A percentile compares a stretch with the other conserved stretches of the same genome.
Conservation (phyloP, 2,113 vertebrate species). For the Ceuthmochares aereus region DNA sequence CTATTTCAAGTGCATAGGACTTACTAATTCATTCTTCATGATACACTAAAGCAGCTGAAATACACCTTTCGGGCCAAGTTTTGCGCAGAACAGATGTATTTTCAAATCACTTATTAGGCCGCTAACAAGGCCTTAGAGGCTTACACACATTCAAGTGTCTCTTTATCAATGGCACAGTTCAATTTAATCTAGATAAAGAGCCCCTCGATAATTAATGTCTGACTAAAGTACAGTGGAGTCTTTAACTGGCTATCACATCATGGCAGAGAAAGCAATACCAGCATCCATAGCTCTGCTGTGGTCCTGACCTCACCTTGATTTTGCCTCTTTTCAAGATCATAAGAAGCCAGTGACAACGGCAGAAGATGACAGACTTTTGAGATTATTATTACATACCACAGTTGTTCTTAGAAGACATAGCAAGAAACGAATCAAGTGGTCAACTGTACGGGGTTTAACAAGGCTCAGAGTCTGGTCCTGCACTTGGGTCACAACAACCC, state of each 20-base stretch:
- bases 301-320: neutral
- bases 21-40: constrained; percentile 27
- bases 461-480: no score
- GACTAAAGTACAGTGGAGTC: neutral
- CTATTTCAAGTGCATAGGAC: neutral
- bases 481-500: no score
- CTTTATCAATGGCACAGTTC: constrained; percentile 42
- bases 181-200: constrained; percentile 45
- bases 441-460: no score
- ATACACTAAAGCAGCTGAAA: constrained; percentile 22
- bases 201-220: constrained; percentile 25
- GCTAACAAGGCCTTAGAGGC: constrained; percentile 51
- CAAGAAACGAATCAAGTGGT: neutral
- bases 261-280: neutral
- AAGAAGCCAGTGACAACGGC: neutral
- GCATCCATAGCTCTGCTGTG: neutral
- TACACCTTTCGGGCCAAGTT: constrained; percentile 43
- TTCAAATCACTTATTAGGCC: constrained; percentile 42
- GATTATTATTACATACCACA: neutral
- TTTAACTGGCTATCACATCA: neutral
- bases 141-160: constrained; percentile 33
- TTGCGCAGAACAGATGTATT: constrained; percentile 57
- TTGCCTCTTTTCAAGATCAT: neutral
- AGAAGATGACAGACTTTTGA: neutral
- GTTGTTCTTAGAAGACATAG: neutral